Evolutionary conservation across 2,113 vertebrate species (phyloP), one percentile per base, ranked within the genome.

Genomic region (Corapipo altera): DNA sequence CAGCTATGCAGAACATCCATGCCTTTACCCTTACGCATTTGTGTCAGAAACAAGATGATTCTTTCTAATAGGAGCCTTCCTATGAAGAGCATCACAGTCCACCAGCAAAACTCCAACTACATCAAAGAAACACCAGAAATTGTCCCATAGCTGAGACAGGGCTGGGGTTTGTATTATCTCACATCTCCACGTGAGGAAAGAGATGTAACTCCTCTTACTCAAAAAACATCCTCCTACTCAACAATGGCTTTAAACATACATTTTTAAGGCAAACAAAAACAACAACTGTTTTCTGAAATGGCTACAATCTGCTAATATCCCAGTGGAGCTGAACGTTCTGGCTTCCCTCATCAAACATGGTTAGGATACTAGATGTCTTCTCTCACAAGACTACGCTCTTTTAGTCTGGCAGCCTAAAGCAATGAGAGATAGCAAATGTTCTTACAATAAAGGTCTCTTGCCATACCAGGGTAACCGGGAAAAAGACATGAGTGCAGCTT

Each of bases 231-330:
- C 16, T 49, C 46, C 62, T 57, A 62, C 71, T 64, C 44, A 80
- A 65, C 80, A 49, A 1, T 77, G 15, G 1, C 0, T 49, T 55
- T 52, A 19, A 89, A 78, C 1, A 0, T 7, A 3, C 23, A 15
- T 43, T 37, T 86, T 66, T 35, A 21, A 93, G 48, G 30, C 66
- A 79, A 85, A 85, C 15, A 64, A 69, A 79, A 93, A 16, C 24
- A 18, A 64, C 0, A 0, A 51, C 8, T 3, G 1, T 17, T 76
- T 79, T 75, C 44, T 48, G 52, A 71, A 81, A 88, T 30, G 20
- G 24, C 35, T 72, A 43, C 44, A 37, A 41, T 12, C 35, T 85
- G 27, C n/a, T 69, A n/a, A 37, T 28, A 61, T 5, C 21, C 54
- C 41, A 71, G 11, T 6, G 33, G 51, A 83, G 32, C 54, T 66